Base-by-base conservation (phyloP, 2,113 vertebrate genomes). In the Callopanchax toddi region DNA sequence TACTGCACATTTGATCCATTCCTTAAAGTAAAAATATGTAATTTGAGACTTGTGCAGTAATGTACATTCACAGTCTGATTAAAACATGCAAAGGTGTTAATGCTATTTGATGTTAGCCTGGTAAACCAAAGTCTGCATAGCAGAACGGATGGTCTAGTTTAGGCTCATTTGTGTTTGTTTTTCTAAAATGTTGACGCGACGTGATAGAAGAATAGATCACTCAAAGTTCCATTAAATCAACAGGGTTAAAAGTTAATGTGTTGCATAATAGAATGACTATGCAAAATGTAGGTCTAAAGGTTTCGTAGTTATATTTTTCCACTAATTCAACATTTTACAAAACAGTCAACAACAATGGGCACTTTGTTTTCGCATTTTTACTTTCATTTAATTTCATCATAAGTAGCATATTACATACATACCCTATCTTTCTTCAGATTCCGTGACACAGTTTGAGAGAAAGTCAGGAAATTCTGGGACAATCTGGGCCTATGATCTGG, bases 231-330 rank as follows among this genome's bases (percentile, higher is more conserved):
- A 37, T 37, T 37, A 1, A 32, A 32, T 32, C 29, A 32, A 4
- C 6, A 9, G 29, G 37, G 21, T 45, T n/a, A 16, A 4, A 20
- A 13, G 32, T 51, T 23, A 7, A n/a, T 32, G 26, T 45, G 34
- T 52, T 71, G 3, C 36, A 20, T 21, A 55, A 66, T 49, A 70
- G 25, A 44, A 5, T 55, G 60, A 78, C 79, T 10, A 40, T 18
- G 53, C 72, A 44, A 34, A 44, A 7, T 20, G 5, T 2, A 52
- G 11, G n/a, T 34, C 29, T 0, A 34, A 36, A 44, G 20, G 2
- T 42, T n/a, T n/a, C 2, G 5, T 8, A 6, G 6, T n/a, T 17
- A 20, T 11, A 17, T 15, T 1, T 34, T 34, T 51, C 3, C 2
- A 22, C 10, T 3, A 2, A 12, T 32, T 32, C 29, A 32, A 37